Evolutionary conservation across 2,888 invertebrate species (phyloP).

Genomic region (Anagyrus pseudococci): DNA sequence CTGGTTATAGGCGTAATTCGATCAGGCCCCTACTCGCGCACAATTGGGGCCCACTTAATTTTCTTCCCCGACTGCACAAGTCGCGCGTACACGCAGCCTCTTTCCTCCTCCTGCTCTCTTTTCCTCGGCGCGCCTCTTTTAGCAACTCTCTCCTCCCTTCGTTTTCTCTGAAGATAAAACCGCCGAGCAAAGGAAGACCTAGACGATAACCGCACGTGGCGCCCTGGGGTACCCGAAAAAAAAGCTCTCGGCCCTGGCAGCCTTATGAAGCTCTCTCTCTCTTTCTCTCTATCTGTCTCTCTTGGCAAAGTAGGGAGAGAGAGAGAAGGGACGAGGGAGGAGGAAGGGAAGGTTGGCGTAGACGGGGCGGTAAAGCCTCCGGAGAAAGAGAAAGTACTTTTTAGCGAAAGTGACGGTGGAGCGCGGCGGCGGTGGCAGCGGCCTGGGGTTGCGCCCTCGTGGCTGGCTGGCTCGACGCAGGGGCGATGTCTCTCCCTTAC

Average conservation of each 20-base stretch:
- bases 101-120: not conserved
- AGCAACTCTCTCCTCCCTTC: not conserved
- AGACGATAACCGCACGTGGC: not conserved
- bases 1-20: no score
- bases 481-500: conserved; percentile 16
- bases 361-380: conserved; percentile 34
- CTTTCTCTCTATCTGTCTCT: no score
- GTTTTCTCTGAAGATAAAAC: not conserved
- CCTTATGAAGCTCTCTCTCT: no score
- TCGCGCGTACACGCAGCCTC: not conserved
- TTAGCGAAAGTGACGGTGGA: conserved; percentile 54
- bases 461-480: no score
- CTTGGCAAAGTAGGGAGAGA: no score
- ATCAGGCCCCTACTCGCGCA: no score
- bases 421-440: conserved; percentile 20
- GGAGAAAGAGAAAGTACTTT: conserved; percentile 47
- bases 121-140: not conserved
- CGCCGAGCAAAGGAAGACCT: not conserved
- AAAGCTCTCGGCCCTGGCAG: conserved; percentile 34
- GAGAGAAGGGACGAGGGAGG: no score
- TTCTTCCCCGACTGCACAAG: not conserved
- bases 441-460: no score
- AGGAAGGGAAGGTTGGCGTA: not conserved
- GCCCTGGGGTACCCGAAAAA: conserved; percentile 9
- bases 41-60: no score